Conservation (phyloP, 2,888 invertebrate genomes). For the Tetragonisca angustula region DNA sequence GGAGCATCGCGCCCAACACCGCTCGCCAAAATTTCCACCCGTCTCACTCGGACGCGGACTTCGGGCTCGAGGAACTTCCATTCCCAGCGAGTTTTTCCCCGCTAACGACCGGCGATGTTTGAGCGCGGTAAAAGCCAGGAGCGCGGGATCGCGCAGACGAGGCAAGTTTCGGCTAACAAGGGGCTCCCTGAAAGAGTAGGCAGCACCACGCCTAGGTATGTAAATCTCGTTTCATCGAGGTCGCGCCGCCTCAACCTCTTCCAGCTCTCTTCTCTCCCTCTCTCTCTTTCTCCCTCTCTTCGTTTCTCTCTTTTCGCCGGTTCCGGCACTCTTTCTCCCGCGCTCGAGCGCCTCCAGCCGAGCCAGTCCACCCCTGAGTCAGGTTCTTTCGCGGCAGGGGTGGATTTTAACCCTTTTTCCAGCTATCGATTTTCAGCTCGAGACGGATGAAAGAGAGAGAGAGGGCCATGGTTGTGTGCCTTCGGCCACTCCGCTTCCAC, state of each 20-base stretch:
- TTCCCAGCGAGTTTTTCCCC: conserved; percentile 69
- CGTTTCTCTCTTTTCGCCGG: conserved; percentile 31
- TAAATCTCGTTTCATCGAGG: conserved; percentile 76
- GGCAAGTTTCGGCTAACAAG: conserved; percentile 81
- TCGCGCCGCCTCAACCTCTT: conserved; percentile 69
- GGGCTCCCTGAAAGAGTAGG: conserved; percentile 72
- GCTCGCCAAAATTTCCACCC: conserved; percentile 43
- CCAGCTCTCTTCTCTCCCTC: conserved; percentile 37
- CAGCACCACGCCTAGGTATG: conserved; percentile 73
- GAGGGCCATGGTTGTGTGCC: conserved; percentile 73
- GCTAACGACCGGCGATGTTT: conserved; percentile 76
- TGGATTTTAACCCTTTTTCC: conserved; percentile 82
- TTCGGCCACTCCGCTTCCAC: conserved; percentile 79
- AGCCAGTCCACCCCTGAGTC: conserved; percentile 67
- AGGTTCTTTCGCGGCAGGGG: conserved; percentile 76
- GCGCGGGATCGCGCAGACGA: conserved; percentile 75
- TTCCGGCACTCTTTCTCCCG: conserved; percentile 48
- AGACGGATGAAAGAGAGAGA: conserved; percentile 74
- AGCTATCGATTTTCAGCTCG: conserved; percentile 82
- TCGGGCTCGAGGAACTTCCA: conserved; percentile 56
- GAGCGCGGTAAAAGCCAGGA: conserved; percentile 75
- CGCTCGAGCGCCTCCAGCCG: conserved; percentile 59
- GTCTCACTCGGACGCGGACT: conserved; percentile 41
- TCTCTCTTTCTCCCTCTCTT: conserved; percentile 52
- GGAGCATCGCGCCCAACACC: neutral